Conservation (phyloP, 53 echinoderm and acorn worm species). For the Temnopleurus reevesii region DNA sequence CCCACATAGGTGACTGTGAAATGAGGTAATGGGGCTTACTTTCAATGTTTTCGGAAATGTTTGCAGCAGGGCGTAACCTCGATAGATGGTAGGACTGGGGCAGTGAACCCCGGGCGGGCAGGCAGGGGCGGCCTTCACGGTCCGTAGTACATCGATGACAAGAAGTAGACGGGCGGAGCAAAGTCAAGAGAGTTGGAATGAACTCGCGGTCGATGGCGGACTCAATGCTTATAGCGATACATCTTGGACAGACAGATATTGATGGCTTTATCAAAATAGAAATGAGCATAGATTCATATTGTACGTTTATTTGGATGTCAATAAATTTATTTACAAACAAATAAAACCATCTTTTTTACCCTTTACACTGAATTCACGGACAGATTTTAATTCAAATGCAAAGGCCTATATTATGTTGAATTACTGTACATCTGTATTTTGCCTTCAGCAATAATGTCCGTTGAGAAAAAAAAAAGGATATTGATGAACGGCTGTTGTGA, state of each 20-base stretch:
- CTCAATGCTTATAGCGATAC: background rate
- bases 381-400: too few relatives aligned
- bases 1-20: constrained; percentile 34
- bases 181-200: background rate
- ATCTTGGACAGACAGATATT: background rate
- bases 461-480: too few relatives aligned
- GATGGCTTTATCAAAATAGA: constrained; percentile 31
- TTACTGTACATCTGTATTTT: too few relatives aligned
- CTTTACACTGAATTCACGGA: too few relatives aligned
- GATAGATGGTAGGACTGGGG: constrained; percentile 52
- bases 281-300: too few relatives aligned
- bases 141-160: constrained; percentile 32
- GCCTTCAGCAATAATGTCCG: too few relatives aligned
- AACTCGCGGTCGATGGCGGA: constrained; percentile 52
- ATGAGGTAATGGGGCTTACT: constrained; percentile 59
- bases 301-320: too few relatives aligned
- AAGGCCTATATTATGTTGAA: too few relatives aligned
- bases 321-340: too few relatives aligned
- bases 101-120: constrained; percentile 43
- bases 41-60: constrained; percentile 63
- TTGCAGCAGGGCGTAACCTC: constrained; percentile 53
- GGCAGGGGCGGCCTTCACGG: constrained; percentile 51
- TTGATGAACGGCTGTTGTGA: too few relatives aligned
- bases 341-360: too few relatives aligned
- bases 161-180: constrained; percentile 46